Base-by-base conservation (phyloP, 2,113 vertebrate genomes). In the Brachyhypopomus gauderio region DNA sequence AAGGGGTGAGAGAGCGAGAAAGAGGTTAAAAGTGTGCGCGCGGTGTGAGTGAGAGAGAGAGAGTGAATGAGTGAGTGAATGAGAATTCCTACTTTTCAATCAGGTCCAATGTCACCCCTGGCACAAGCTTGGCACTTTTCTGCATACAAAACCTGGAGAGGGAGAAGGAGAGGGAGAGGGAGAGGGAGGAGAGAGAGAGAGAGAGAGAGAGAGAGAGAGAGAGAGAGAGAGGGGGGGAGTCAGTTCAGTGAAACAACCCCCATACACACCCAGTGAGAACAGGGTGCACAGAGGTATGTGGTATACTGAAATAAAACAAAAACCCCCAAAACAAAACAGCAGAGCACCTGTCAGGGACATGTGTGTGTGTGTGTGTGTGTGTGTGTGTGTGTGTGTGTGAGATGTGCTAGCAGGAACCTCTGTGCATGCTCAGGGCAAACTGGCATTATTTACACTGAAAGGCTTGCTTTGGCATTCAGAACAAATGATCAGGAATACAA, bases 61-160 rank as follows among this genome's bases (percentile, higher is more conserved):
- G 38, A 30, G 38, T 4, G 45, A 9, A 11, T 41, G 3, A 4
- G 38, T 1, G 45, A 14, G 45, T 52, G 45, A 52, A 14, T 12
- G 22, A 23, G 25, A 27, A 70, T 59, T 89, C 96, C 95, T 95
- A 99, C 98, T 99, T 99, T 88, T 99, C 98, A 81, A 99, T 99
- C 83, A 99, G 93, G 92, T 99, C 98, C 93, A 99, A 90, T 0
- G 96, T 99, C 91, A 99, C 98, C 86, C 97, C 98, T 17, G 98
- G 97, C 89, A 99, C 98, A 93, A 99, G 88, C 82, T 95, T 96
- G 83, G 97, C 95, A 82, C 98, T 98, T 89, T 97, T 99, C 94
- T 99, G 98, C 97, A 98, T 99, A 86, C 97, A 99, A 88, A 99
- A 99, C 97, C 98, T 99, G 92, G 0, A 73, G 75, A 80, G 14